Evolutionary conservation across 2,797 vertebrate species (phyloP).

Genomic region (Pteronotus mesoamericanus): DNA sequence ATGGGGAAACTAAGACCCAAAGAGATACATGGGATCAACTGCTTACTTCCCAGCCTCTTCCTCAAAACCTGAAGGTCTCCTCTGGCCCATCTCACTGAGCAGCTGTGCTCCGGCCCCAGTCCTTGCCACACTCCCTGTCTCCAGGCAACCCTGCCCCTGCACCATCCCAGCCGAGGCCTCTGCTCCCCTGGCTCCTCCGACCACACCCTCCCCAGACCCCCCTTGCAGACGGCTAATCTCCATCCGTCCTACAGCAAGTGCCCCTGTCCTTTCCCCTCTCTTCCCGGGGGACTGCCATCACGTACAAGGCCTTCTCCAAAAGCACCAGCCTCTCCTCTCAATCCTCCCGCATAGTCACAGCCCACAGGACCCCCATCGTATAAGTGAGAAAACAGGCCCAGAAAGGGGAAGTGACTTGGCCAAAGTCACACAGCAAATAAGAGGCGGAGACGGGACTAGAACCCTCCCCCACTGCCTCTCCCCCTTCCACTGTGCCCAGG

Average conservation of each 20-base stretch:
- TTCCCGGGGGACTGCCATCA: neutral
- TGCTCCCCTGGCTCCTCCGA: neutral
- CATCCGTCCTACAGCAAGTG: neutral
- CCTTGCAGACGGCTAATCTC: neutral
- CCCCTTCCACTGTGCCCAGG: neutral
- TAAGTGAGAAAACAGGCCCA: neutral
- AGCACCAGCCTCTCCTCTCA: neutral
- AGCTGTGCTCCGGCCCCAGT: neutral
- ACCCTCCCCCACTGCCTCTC: neutral
- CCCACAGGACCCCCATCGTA: neutral
- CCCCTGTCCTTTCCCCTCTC: neutral
- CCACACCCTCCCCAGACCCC: neutral
- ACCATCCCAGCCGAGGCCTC: neutral
- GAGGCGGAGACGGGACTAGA: neutral
- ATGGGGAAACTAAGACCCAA: neutral
- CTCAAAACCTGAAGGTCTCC: neutral
- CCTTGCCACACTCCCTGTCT: neutral
- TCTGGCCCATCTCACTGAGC: neutral
- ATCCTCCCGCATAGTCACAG: neutral
- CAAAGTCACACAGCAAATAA: neutral
- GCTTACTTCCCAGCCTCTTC: neutral
- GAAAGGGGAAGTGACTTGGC: neutral
- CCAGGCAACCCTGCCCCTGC: neutral
- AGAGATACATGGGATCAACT: neutral
- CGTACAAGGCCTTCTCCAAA: neutral